Conservation (phyloP, 2,113 vertebrate species). For the Dicaeum eximium region DNA sequence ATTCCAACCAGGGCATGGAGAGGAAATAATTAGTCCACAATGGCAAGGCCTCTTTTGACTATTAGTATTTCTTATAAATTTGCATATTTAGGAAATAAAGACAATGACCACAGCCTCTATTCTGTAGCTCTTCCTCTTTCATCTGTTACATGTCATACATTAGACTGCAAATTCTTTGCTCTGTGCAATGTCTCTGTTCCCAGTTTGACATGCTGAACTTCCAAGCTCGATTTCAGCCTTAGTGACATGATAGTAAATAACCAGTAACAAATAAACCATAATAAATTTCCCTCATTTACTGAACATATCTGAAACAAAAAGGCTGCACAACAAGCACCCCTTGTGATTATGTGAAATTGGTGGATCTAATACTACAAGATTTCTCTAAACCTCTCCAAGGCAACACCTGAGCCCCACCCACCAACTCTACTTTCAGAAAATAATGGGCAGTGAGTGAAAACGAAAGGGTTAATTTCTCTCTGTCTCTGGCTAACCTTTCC, state of each 20-base stretch:
- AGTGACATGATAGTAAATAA: neutral
- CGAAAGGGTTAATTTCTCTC: conserved; percentile 56
- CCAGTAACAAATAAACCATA: neutral
- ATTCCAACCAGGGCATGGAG: neutral
- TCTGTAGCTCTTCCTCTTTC: neutral
- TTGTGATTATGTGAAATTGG: neutral
- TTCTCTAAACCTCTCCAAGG: neutral
- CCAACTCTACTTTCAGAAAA: neutral
- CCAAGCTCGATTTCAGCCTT: neutral
- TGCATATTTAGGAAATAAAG: neutral
- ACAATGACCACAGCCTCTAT: neutral
- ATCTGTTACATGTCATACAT: neutral
- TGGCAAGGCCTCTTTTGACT: neutral
- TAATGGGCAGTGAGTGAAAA: neutral
- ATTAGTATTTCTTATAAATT: neutral
- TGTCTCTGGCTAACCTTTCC: conserved; percentile 32
- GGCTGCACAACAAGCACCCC: neutral
- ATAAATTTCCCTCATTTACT: neutral
- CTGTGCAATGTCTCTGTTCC: neutral
- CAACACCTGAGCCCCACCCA: neutral
- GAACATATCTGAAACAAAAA: neutral
- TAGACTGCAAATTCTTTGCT: neutral
- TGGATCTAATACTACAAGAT: neutral
- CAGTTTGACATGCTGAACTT: neutral
- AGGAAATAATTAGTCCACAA: neutral